A percentile compares a stretch with the other conserved stretches of the same genome.
Conservation (phyloP, 2,113 vertebrate species). For the Crotalus horridus region DNA sequence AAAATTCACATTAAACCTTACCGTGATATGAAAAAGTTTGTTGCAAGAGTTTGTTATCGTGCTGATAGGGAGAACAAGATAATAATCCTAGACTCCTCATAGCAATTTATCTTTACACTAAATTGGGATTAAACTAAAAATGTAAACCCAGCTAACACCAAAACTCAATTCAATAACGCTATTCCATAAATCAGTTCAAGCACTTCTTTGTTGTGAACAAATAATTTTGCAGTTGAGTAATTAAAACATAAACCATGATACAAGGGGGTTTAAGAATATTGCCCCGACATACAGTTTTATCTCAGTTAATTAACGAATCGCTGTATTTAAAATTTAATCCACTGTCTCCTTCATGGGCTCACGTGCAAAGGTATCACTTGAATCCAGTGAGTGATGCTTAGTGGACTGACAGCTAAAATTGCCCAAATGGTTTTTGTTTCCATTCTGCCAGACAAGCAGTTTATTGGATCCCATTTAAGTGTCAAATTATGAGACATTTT, state of each 20-base stretch:
- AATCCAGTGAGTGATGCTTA: slow-evolving; percentile 9
- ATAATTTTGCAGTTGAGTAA: slow-evolving; percentile 21
- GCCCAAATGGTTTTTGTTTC: slow-evolving; percentile 41
- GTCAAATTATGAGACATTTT: slow-evolving; percentile 32
- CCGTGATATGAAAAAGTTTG: too few relatives aligned
- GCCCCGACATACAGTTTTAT: slow-evolving; percentile 6
- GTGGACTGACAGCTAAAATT: slow-evolving; percentile 18
- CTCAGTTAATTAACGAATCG: slow-evolving; percentile 25
- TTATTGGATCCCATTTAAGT: slow-evolving; percentile 34
- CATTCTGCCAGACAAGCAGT: slow-evolving; percentile 14
- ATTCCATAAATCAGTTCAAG: not conserved
- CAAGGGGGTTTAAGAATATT: slow-evolving; percentile 10
- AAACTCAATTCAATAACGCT: slow-evolving; percentile 35
- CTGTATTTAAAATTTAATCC: slow-evolving; percentile 36
- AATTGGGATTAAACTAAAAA: slow-evolving; percentile 7
- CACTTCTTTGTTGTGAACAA: not conserved
- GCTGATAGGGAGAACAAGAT: not conserved
- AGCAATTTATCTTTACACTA: slow-evolving; percentile 16
- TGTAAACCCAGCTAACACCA: slow-evolving; percentile 37
- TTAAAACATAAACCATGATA: slow-evolving; percentile 22
- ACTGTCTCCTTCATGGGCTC: slow-evolving; percentile 45
- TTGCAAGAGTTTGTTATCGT: not conserved
- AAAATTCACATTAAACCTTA: not conserved
- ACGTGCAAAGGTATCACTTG: slow-evolving; percentile 33
- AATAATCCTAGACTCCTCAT: not conserved